Conservation (phyloP, 2,888 invertebrate species). For the Xestia sexstrigata region DNA sequence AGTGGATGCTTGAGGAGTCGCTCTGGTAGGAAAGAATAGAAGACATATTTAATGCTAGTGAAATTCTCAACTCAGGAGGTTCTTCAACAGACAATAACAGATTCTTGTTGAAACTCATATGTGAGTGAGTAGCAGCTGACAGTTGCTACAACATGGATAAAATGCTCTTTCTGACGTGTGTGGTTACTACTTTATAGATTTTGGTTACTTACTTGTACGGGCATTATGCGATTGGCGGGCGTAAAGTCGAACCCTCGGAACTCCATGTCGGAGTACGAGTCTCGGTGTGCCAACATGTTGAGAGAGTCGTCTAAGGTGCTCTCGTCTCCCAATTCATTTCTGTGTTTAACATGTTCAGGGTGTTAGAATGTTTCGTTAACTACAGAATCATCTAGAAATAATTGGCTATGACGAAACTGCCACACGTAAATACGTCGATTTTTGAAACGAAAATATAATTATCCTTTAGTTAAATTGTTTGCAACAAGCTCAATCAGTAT, state of each 20-base stretch:
- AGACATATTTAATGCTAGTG: no score
- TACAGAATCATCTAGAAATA: neutral
- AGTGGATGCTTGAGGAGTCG: slow-evolving; percentile 84
- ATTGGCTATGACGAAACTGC: neutral
- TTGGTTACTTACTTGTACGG: slow-evolving; percentile 65
- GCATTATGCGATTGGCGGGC: slow-evolving; percentile 61
- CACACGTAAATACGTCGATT: no score
- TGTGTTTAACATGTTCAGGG: slow-evolving; percentile 36
- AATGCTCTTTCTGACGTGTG: neutral
- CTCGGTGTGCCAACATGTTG: slow-evolving; percentile 62
- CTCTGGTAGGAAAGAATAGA: slow-evolving; percentile 72
- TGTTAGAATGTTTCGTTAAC: neutral
- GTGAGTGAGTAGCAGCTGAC: neutral
- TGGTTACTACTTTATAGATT: neutral
- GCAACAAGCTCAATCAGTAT: no score
- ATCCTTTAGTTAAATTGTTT: no score
- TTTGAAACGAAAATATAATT: no score
- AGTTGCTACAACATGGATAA: neutral
- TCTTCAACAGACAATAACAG: neutral
- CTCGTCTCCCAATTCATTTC: slow-evolving; percentile 72
- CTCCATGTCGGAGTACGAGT: slow-evolving; percentile 76
- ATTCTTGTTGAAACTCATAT: neutral
- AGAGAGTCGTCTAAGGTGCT: slow-evolving; percentile 65
- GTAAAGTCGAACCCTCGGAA: slow-evolving; percentile 75
- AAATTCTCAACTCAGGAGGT: no score